Evolutionary conservation across 2,888 invertebrate species (phyloP), one percentile per base, ranked within the genome.

Genomic region (Tethea ocularis): DNA sequence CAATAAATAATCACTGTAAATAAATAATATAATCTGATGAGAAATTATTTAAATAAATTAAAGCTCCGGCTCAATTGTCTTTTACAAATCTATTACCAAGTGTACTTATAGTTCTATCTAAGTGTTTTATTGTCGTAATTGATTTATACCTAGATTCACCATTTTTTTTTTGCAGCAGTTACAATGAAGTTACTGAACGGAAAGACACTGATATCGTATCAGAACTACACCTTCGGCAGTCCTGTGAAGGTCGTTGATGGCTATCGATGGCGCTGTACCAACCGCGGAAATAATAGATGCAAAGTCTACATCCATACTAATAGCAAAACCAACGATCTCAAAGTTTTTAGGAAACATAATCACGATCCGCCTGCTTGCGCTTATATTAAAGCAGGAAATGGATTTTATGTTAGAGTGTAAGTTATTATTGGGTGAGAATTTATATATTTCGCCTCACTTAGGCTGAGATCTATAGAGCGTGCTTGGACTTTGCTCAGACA

Each of bases 141-240:
- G 4, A 3, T 36, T 15, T 36, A 5, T 36, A 15, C 15, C 17
- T 6, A 38, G 3, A 38, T n/a, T 5, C 3, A 20, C 0, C 8
- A 3, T 13, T 11, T 11, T 13, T 1, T 54, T 5, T 36, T 54
- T 33, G 7, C 54, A 54, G 54, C 33, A 6, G 7, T 33, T 10
- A 17, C 22, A 4, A 54, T 54, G 13, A 54, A 20, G 5, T 20
- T 54, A 15, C 7, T 33, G 2, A 54, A 33, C 15, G 54, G 54
- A 33, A 54, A 54, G 22, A 33, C 15, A 10, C 33, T 33, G 51
- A 57, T 77, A 13, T 61, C 67, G 66, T 70, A 59, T 51, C 51
- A 65, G n/a, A 64, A 64, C 1, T 74, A 71, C 41, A 72, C 70
- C 0, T 77, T 71, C 60, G 68, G 68, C 26, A 38, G 56, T 7